These are phyloP conservation scores for Hystrix brachyura DNA, from an alignment of 2,113 vertebrate genomes.

Conservation along the genomic window DNA sequence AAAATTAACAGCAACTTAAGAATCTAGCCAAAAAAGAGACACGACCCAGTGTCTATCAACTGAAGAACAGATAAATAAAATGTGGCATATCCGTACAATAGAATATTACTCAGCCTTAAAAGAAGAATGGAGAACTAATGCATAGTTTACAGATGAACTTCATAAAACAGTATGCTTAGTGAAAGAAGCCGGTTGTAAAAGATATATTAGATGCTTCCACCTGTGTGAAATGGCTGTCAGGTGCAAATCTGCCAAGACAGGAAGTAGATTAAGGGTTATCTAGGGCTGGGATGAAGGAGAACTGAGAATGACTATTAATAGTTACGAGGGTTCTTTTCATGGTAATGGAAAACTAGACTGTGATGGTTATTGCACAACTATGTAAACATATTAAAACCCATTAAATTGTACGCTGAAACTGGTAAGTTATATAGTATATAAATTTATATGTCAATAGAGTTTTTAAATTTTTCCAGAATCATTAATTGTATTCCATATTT, in stretches of 20 bases:
- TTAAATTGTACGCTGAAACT: neutral
- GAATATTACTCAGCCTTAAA: conserved; percentile 26
- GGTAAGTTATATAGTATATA: neutral
- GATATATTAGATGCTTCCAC: neutral
- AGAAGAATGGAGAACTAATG: conserved; percentile 24
- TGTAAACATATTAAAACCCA: neutral
- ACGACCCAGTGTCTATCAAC: neutral
- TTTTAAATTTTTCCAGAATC: conserved; percentile 24
- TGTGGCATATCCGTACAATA: neutral
- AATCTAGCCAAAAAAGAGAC: neutral
- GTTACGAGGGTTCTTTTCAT: neutral
- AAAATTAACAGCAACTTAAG: conserved; percentile 27
- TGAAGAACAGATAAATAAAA: neutral
- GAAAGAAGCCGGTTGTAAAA: conserved; percentile 32
- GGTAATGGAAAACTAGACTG: neutral
- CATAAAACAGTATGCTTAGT: conserved; percentile 6
- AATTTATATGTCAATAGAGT: neutral
- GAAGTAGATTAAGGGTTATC: neutral
- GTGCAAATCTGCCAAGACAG: neutral
- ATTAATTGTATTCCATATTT: neutral
- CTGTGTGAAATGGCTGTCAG: neutral
- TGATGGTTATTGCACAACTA: neutral
- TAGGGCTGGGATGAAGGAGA: neutral
- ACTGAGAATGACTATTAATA: neutral
- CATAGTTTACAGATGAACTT: neutral